Evolutionary conservation across 2,888 invertebrate species (phyloP).

Genomic region (Cynaeus angustus): DNA sequence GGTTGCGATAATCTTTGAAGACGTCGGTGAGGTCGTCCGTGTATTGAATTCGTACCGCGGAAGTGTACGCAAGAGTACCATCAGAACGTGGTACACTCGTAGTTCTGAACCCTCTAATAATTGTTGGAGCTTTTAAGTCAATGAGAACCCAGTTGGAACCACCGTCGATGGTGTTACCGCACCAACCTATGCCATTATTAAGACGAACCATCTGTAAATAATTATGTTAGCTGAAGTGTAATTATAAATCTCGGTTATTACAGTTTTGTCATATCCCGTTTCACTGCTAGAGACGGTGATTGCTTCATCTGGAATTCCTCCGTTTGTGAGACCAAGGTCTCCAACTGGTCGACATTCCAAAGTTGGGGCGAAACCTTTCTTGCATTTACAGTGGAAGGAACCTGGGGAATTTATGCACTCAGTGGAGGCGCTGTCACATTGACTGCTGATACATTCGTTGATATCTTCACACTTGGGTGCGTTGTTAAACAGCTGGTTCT

Average conservation of each 20-base stretch:
- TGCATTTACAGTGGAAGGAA: slow-evolving; percentile 91
- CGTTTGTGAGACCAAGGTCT: slow-evolving; percentile 90
- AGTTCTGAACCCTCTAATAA: slow-evolving; percentile 92
- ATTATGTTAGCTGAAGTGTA: not conserved
- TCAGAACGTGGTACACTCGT: slow-evolving; percentile 90
- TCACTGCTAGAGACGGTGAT: slow-evolving; percentile 90
- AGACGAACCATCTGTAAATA: slow-evolving; percentile 84
- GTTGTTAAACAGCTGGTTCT: slow-evolving; percentile 87
- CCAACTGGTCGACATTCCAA: slow-evolving; percentile 93
- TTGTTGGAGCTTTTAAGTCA: slow-evolving; percentile 91
- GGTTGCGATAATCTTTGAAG: slow-evolving; percentile 93
- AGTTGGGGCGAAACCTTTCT: slow-evolving; percentile 87
- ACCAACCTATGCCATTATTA: slow-evolving; percentile 91
- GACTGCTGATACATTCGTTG: slow-evolving; percentile 91
- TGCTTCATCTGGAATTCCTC: slow-evolving; percentile 92
- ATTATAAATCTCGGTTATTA: slow-evolving; percentile 67
- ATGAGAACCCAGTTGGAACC: slow-evolving; percentile 92
- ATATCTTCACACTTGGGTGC: slow-evolving; percentile 93
- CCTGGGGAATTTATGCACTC: slow-evolving; percentile 93
- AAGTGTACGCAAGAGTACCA: slow-evolving; percentile 90
- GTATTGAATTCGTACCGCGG: slow-evolving; percentile 91
- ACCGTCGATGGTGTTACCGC: slow-evolving; percentile 88
- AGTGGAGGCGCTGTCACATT: slow-evolving; percentile 92
- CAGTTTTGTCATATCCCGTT: slow-evolving; percentile 86
- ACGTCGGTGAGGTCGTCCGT: slow-evolving; percentile 91